Evolutionary conservation across 2,113 vertebrate species (phyloP).

Genomic region (Plotosus lineatus): DNA sequence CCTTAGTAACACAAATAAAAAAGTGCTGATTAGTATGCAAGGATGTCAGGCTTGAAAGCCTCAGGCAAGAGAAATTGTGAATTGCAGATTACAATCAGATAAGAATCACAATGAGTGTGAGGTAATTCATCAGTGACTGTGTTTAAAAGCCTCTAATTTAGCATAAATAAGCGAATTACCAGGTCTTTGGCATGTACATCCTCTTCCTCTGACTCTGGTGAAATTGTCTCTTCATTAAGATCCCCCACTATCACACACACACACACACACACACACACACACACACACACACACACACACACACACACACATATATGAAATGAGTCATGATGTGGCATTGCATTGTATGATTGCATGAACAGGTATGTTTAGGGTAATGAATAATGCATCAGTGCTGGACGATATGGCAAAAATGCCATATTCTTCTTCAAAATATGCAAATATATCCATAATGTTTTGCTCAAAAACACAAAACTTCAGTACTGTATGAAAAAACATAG

Average conservation of each 20-base stretch:
- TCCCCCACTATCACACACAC: constrained; percentile 24
- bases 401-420: not conserved
- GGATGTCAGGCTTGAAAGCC: constrained; percentile 30
- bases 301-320: constrained; percentile 1
- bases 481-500: not conserved
- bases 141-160: constrained; percentile 52
- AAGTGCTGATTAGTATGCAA: constrained; percentile 49
- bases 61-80: constrained; percentile 50
- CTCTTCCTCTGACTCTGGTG: constrained; percentile 23
- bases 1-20: constrained; percentile 42
- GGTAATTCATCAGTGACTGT: constrained; percentile 53
- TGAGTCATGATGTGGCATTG: not conserved
- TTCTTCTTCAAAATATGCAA: not conserved
- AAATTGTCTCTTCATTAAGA: not conserved
- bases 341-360: not conserved
- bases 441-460: not conserved
- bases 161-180: constrained; percentile 57
- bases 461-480: not conserved
- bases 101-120: constrained; percentile 54
- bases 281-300: constrained; percentile 9
- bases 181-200: constrained; percentile 47
- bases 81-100: constrained; percentile 56
- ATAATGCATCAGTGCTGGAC: not conserved
- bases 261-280: constrained; percentile 2
- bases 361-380: constrained; percentile 15